Evolutionary conservation across 35 echinoderm and acorn worm genomes (phyloP).

Genomic region (Ophioderma brevispina): DNA sequence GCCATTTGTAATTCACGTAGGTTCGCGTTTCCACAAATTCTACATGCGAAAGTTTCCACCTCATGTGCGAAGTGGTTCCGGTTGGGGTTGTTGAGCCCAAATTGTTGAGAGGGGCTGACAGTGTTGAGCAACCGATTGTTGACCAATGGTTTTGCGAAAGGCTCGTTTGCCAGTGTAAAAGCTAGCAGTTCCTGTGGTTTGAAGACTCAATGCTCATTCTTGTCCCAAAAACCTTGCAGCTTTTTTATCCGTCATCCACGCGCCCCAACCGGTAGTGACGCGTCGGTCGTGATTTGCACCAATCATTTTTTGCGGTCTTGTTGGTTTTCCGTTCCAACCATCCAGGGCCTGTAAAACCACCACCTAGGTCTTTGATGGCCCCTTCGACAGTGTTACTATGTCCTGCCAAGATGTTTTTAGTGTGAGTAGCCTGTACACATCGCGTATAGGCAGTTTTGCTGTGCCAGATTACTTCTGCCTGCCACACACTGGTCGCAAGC

Average conservation of each 20-base stretch:
- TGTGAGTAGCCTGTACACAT: constrained; percentile 23
- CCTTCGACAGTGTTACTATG: constrained; percentile 12
- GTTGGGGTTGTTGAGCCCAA: no score
- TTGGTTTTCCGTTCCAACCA: constrained; percentile 13
- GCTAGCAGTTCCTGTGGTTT: constrained; percentile 56
- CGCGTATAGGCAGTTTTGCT: constrained; percentile 17
- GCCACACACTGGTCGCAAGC: neutral
- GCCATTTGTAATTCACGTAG: no score
- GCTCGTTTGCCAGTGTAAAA: constrained; percentile 37
- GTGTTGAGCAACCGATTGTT: constrained; percentile 10
- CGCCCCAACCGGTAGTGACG: neutral
- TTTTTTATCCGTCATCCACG: neutral
- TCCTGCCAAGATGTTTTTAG: constrained; percentile 33
- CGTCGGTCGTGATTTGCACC: neutral
- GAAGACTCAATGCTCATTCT: constrained; percentile 26
- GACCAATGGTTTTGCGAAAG: constrained; percentile 11
- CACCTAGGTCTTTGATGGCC: constrained; percentile 5
- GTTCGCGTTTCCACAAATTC: no score
- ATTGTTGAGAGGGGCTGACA: neutral
- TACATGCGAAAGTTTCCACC: no score
- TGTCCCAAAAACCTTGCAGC: constrained; percentile 35
- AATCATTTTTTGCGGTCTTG: neutral
- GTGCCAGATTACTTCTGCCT: constrained; percentile 38
- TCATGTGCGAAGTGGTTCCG: no score
- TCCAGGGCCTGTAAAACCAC: constrained; percentile 36